These are phyloP conservation scores for Stramonita haemastoma DNA, from an alignment of 2,888 invertebrate species.

Conservation along the genomic window DNA sequence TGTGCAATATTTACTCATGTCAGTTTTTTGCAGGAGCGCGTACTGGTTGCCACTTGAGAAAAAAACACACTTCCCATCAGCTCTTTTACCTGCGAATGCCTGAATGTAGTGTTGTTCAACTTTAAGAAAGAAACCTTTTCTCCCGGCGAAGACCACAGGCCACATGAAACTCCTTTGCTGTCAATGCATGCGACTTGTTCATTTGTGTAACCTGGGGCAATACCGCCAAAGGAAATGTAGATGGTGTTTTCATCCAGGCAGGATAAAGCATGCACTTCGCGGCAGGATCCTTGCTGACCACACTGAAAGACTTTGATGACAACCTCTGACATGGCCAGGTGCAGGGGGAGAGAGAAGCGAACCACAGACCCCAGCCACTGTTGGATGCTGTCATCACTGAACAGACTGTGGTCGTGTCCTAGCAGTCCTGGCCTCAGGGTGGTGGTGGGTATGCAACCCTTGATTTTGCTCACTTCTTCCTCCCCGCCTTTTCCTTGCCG, in stretches of 20 bases:
- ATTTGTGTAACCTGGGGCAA: too few relatives aligned
- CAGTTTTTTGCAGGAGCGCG: not conserved
- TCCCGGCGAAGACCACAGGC: too few relatives aligned
- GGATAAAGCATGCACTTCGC: not conserved
- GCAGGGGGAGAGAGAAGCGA: not conserved
- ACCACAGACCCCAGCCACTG: not conserved
- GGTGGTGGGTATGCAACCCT: not conserved
- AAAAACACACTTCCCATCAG: not conserved
- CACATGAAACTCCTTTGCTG: too few relatives aligned
- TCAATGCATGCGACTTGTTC: too few relatives aligned
- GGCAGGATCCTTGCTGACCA: not conserved
- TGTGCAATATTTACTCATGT: not conserved
- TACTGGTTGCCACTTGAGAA: not conserved
- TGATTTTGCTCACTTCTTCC: not conserved
- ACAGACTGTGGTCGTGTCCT: not conserved
- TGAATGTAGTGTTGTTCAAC: too few relatives aligned
- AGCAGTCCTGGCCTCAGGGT: not conserved
- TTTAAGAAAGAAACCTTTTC: too few relatives aligned
- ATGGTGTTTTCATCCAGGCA: not conserved
- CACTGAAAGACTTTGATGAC: not conserved
- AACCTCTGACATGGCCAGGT: not conserved
- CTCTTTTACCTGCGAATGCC: too few relatives aligned
- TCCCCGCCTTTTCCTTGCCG: not conserved
- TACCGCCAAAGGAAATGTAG: too few relatives aligned
- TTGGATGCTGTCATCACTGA: not conserved